phyloP scores from a whole-genome alignment of 2,113 vertebrate genomes.

The Dolichotis patagonum region DNA sequence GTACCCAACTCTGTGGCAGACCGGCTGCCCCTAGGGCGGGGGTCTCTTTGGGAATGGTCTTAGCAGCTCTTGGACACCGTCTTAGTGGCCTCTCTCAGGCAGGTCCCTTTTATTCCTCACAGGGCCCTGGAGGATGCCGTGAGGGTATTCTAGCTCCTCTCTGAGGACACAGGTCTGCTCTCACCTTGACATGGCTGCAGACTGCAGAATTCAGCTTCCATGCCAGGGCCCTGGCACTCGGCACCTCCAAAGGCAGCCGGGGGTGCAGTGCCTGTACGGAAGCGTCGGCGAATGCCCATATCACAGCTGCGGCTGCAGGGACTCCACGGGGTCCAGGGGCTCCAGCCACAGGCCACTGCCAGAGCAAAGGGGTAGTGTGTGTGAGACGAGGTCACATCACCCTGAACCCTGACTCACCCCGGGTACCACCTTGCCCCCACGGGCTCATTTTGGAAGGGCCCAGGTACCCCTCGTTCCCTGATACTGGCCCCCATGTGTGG shows the following conservation, averaged over 20 bases:
- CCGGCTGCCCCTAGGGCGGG: not conserved
- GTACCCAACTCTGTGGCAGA: accelerated
- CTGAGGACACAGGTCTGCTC: not conserved
- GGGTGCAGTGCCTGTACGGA: constrained; percentile 88
- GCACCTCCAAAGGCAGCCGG: constrained; percentile 86
- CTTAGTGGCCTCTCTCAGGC: not conserved
- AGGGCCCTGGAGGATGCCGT: not conserved
- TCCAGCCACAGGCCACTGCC: constrained; percentile 93
- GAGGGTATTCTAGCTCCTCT: not conserved
- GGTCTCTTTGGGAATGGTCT: not conserved
- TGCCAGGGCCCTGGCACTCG: constrained; percentile 86
- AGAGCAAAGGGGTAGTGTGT: accelerated
- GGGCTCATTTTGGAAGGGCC: not conserved
- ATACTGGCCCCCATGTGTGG: not conserved
- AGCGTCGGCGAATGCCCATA: constrained; percentile 89
- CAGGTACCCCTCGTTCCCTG: not conserved
- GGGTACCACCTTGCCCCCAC: not conserved
- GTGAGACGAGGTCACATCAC: not conserved
- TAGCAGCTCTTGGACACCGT: no score
- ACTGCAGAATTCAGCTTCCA: constrained; percentile 92
- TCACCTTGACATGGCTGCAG: constrained; percentile 89
- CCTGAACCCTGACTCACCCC: not conserved
- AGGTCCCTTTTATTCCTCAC: not conserved
- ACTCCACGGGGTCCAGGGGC: constrained; percentile 92
- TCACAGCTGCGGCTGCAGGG: constrained; percentile 91